Base-by-base conservation (phyloP, 2,888 invertebrate genomes). In the Athrips mouffetella region DNA sequence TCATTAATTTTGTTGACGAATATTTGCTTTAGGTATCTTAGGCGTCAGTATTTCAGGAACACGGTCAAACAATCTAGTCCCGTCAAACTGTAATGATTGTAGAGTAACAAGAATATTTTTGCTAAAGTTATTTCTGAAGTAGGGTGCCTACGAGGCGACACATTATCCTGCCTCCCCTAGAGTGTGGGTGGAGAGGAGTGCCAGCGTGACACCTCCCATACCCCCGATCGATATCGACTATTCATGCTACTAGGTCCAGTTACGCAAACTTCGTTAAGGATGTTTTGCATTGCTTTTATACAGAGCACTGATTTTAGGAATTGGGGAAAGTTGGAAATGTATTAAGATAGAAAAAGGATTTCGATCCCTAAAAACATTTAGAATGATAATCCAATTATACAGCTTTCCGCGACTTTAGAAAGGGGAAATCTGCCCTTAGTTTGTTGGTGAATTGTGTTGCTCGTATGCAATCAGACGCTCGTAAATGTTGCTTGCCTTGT, bases 161-260 rank as follows among this genome's bases (percentile, higher is more conserved):
- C 57, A 58, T 58, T 59, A 57, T 53, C 53, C 53, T 42, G 51
- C 57, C 60, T 47, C 50, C 51, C 54, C 35, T 11, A 29, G 53
- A 46, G 49, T 40, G 44, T 41, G 46, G 23, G 49, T 44, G 37
- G 45, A 27, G 46, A 48, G 55, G 53, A 40, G 51, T 45, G 47
- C 35, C 45, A 21, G 11, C 37, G 39, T 21, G 27, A 3, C 50
- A 11, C 7, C 53, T 51, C 69, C 69, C 67, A 73, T 76, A 55
- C 57, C 51, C 47, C 45, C 60, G 75, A 73, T 75, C 76, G 65
- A 77, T 76, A 70, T 52, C 59, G 60, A 59, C 57, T 53, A 21
- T 23, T 20, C n/a, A 41, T 31, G 30, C 31, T 11, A 44, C 31
- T 44, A 15, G 29, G 25, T 23, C 1, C 25, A 4, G 11, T 23